Conservation (phyloP, 2,888 invertebrate species). For the Drosophila pegasa region DNA sequence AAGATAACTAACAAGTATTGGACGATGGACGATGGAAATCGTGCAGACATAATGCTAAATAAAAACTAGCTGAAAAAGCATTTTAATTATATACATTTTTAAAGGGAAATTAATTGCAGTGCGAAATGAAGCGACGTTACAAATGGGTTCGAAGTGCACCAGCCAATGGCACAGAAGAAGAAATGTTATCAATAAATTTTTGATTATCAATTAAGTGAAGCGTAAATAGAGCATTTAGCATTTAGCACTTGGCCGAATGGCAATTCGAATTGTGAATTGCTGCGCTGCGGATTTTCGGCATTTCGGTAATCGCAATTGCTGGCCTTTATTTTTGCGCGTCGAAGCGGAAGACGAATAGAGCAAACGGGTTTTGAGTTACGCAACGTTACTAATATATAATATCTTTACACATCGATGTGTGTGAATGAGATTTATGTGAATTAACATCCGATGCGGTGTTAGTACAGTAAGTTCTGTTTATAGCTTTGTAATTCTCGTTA, state of each 20-base stretch:
- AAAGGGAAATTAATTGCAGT: conserved; percentile 3
- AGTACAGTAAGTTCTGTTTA: conserved; percentile 20
- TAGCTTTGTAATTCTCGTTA: not conserved
- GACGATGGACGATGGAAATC: conserved; percentile 8
- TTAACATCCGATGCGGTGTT: conserved; percentile 35
- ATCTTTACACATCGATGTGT: conserved; percentile 4
- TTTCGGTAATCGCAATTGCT: conserved; percentile 42
- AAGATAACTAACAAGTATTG: not conserved
- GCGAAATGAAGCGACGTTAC: conserved; percentile 26
- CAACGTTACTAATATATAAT: not conserved
- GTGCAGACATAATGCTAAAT: too few relatives aligned
- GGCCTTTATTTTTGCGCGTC: conserved; percentile 65
- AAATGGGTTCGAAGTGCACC: conserved; percentile 31
- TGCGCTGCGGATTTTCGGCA: conserved; percentile 34
- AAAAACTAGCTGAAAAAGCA: conserved; percentile 9
- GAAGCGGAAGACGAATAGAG: conserved; percentile 58
- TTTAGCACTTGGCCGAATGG: conserved; percentile 20
- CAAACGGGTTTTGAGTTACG: conserved; percentile 7
- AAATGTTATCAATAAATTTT: conserved; percentile 68
- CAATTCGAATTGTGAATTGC: conserved; percentile 12
- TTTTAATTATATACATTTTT: not conserved
- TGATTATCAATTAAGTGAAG: conserved; percentile 73
- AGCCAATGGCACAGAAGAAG: conserved; percentile 55
- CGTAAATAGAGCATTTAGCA: conserved; percentile 57
- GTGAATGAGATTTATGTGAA: conserved; percentile 55